These are phyloP conservation scores for Pseudomyrmex flavicornis DNA, from an alignment of 1,140 invertebrate species.

Conservation along the genomic window DNA sequence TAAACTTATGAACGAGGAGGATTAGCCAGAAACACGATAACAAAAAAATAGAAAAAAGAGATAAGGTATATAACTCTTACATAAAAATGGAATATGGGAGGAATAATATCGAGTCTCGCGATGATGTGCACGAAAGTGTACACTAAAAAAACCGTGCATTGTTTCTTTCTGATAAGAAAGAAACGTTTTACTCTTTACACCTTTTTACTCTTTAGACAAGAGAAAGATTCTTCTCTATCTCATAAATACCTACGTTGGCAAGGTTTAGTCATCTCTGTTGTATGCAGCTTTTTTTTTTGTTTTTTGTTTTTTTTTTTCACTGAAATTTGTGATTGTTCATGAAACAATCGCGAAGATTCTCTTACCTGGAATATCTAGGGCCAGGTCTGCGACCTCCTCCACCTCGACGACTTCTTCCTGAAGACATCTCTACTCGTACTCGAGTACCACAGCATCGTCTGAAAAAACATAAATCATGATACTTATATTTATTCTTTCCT, in stretches of 20 bases:
- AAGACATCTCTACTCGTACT: slow-evolving; percentile 95
- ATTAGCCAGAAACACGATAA: slow-evolving; percentile 64
- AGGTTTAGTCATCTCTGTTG: slow-evolving; percentile 68
- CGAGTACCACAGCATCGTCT: slow-evolving; percentile 93
- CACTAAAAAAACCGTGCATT: slow-evolving; percentile 57
- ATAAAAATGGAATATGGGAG: slow-evolving; percentile 28
- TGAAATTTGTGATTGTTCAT: slow-evolving; percentile 61
- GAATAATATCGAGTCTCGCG: slow-evolving; percentile 43
- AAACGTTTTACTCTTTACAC: no score
- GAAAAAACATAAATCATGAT: slow-evolving; percentile 70
- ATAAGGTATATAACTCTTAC: background rate
- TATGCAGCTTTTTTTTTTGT: slow-evolving; percentile 59
- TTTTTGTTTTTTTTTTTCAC: slow-evolving; percentile 57
- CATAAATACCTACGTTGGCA: slow-evolving; percentile 78
- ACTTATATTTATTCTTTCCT: slow-evolving; percentile 1
- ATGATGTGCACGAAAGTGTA: slow-evolving; percentile 49
- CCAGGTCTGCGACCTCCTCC: slow-evolving; percentile 86
- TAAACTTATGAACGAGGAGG: slow-evolving; percentile 23
- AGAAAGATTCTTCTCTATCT: slow-evolving; percentile 55
- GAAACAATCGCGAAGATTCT: slow-evolving; percentile 13
- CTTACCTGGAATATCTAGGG: slow-evolving; percentile 86
- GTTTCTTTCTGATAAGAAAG: slow-evolving; percentile 44
- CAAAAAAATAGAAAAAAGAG: background rate
- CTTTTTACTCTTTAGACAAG: background rate
- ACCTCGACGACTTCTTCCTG: slow-evolving; percentile 91